Conservation (phyloP, 2,888 invertebrate species). For the Synanthedon tipuliformis region DNA sequence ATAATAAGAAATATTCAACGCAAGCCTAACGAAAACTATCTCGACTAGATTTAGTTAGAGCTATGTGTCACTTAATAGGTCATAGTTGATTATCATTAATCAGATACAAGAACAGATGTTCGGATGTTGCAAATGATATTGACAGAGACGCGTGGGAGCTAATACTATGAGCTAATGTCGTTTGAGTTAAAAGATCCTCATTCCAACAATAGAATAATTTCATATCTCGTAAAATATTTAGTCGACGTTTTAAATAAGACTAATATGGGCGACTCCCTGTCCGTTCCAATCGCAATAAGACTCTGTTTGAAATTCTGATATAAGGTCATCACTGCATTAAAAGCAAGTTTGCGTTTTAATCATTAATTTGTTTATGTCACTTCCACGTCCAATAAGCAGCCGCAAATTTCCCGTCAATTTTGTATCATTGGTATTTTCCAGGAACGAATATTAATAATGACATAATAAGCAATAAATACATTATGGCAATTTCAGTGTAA, state of each 20-base stretch:
- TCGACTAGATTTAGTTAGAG: constrained; percentile 11
- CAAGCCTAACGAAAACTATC: neutral
- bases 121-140: constrained; percentile 12
- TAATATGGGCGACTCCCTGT: neutral
- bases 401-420: constrained; percentile 5
- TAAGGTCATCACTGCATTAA: neutral
- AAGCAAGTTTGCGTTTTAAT: constrained; percentile 1
- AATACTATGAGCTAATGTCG: constrained; percentile 17
- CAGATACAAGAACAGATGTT: constrained; percentile 25
- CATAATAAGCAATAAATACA: constrained; percentile 3
- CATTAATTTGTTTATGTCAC: constrained; percentile 5
- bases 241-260: no score
- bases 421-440: constrained; percentile 6
- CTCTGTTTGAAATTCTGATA: no score
- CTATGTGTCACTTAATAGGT: constrained; percentile 34
- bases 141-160: constrained; percentile 22
- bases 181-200: constrained; percentile 25
- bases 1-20: no score
- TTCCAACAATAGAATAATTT: constrained; percentile 16
- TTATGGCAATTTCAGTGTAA: constrained; percentile 9
- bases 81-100: constrained; percentile 21
- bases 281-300: neutral
- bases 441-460: constrained; percentile 9
- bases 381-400: constrained; percentile 8
- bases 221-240: neutral